Conservation (phyloP, 2,797 vertebrate genomes). For the Labroides dimidiatus region DNA sequence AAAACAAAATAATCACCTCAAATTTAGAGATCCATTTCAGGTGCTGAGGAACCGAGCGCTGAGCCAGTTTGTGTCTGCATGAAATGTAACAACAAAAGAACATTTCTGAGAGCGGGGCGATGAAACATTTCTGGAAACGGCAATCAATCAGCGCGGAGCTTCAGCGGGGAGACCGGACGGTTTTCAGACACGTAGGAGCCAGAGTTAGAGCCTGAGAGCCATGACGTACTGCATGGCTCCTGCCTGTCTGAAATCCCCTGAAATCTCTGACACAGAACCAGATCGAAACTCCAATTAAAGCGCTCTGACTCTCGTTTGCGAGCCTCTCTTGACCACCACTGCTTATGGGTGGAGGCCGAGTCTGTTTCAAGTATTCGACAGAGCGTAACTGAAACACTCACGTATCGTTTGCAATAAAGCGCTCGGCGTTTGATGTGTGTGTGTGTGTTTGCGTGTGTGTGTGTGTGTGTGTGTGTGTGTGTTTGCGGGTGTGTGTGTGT, state of each 20-base stretch:
- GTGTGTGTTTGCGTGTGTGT: constrained; percentile 20
- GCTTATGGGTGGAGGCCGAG: constrained; percentile 74
- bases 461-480: constrained; percentile 24
- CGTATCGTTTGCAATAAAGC: constrained; percentile 69
- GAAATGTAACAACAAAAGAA: constrained; percentile 53
- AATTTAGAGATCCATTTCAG: constrained; percentile 50
- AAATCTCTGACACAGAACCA: constrained; percentile 82
- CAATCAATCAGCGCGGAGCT: constrained; percentile 81
- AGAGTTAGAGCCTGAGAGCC: constrained; percentile 78
- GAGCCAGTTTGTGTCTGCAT: constrained; percentile 56
- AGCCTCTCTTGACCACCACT: constrained; percentile 76
- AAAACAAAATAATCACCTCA: constrained; percentile 37
- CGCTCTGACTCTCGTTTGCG: constrained; percentile 79
- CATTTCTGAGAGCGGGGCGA: constrained; percentile 71
- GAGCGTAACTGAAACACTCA: constrained; percentile 64
- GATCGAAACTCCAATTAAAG: constrained; percentile 80
- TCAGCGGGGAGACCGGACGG: constrained; percentile 77
- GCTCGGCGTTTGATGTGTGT: constrained; percentile 59
- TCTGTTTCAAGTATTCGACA: constrained; percentile 78
- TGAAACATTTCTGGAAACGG: constrained; percentile 81
- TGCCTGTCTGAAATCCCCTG: constrained; percentile 84
- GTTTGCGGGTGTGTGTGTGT: constrained; percentile 31
- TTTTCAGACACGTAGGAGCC: constrained; percentile 86
- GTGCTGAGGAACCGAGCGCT: constrained; percentile 51
- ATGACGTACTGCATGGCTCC: constrained; percentile 83